These are phyloP conservation scores for Macrobrachium nipponense DNA, from an alignment of 1,140 invertebrate species.

Conservation along the genomic window DNA sequence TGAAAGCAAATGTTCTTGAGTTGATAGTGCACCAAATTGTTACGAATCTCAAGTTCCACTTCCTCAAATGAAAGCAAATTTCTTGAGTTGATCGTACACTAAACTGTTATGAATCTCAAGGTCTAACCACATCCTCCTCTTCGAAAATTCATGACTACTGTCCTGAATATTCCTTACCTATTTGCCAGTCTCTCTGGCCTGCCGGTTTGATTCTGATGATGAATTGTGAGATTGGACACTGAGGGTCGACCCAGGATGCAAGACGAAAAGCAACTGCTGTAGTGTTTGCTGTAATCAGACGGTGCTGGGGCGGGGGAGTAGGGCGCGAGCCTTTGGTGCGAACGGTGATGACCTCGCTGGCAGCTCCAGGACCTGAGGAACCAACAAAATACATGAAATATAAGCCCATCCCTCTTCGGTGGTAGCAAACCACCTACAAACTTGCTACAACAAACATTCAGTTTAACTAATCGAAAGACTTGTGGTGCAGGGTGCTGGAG, in stretches of 20 bases:
- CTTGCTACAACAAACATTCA: too few relatives aligned
- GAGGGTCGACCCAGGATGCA: conserved; percentile 33
- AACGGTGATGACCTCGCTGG: conserved; percentile 67
- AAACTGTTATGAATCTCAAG: background rate
- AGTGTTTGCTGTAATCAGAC: conserved; percentile 50
- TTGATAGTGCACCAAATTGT: background rate
- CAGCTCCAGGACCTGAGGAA: conserved; percentile 64
- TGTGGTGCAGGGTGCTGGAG: too few relatives aligned
- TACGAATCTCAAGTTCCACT: conserved; percentile 31
- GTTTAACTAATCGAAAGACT: too few relatives aligned
- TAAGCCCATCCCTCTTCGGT: background rate
- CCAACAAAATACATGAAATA: background rate
- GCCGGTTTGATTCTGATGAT: conserved; percentile 45
- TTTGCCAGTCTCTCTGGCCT: conserved; percentile 46
- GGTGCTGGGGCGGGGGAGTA: conserved; percentile 66
- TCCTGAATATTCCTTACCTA: conserved; percentile 26
- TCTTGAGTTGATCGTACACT: background rate
- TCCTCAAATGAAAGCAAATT: background rate
- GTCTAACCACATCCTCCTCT: background rate
- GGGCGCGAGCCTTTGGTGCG: conserved; percentile 68
- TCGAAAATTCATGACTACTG: background rate
- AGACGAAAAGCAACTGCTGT: conserved; percentile 43
- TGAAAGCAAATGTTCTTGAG: background rate
- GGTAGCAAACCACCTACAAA: too few relatives aligned
- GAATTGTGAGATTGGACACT: conserved; percentile 55